Evolutionary conservation across 2,113 vertebrate genomes (phyloP).

Genomic region (Onychostruthus taczanowskii): DNA sequence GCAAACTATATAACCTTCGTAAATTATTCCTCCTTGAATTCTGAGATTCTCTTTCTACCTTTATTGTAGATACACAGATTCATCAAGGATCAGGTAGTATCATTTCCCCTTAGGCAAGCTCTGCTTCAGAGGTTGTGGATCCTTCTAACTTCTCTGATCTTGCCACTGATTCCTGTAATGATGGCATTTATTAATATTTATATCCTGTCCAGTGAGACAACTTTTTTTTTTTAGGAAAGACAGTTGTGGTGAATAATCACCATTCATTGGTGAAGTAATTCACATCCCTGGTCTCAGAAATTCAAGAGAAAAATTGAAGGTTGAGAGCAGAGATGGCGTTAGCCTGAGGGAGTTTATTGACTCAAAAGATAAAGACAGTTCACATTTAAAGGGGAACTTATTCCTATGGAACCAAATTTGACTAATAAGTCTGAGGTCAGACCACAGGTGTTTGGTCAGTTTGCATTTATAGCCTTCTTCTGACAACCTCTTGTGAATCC

Average conservation of each 20-base stretch:
- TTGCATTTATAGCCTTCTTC: neutral
- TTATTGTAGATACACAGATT: neutral
- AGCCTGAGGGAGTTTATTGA: conserved; percentile 47
- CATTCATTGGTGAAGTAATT: conserved; percentile 51
- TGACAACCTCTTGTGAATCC: neutral
- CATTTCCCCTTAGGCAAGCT: conserved; percentile 42
- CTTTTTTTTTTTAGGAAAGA: conserved; percentile 38
- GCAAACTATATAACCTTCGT: neutral
- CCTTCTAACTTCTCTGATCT: conserved; percentile 52
- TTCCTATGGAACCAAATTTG: neutral
- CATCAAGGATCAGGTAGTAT: neutral
- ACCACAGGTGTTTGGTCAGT: neutral
- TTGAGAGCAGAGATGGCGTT: conserved; percentile 8
- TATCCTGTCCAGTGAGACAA: conserved; percentile 46
- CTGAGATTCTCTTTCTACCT: neutral
- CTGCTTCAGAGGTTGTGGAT: neutral
- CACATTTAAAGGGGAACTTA: neutral
- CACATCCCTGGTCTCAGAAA: conserved; percentile 29
- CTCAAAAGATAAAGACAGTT: neutral
- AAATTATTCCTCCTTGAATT: neutral
- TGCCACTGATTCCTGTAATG: conserved; percentile 27
- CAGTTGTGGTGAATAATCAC: conserved; percentile 47
- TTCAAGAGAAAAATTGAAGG: conserved; percentile 35
- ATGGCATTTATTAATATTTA: conserved; percentile 71
- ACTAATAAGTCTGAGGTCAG: neutral